Conservation (phyloP, 1,140 invertebrate genomes). For the Hypothenemus hampei region DNA sequence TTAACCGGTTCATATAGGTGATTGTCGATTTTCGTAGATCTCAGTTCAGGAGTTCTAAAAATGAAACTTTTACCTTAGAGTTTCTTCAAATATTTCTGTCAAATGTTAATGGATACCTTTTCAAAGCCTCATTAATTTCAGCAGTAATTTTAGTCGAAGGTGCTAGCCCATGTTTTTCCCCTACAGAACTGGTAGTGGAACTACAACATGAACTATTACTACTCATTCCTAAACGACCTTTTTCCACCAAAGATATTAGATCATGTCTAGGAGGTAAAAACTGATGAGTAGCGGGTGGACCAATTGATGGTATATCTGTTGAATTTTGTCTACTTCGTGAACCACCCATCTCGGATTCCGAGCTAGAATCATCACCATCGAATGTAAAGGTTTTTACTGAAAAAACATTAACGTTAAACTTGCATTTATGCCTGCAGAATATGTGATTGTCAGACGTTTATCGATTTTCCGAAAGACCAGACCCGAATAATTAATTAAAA, state of each 20-base stretch:
- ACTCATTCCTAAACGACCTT: slow-evolving; percentile 50
- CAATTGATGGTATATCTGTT: slow-evolving; percentile 7
- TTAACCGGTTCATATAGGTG: slow-evolving; percentile 38
- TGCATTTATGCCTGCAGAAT: too few relatives aligned
- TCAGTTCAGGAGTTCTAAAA: slow-evolving; percentile 35
- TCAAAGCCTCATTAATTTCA: slow-evolving; percentile 36
- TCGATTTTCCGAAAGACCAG: too few relatives aligned
- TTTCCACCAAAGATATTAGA: slow-evolving; percentile 56
- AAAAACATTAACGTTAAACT: too few relatives aligned
- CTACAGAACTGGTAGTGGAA: slow-evolving; percentile 43
- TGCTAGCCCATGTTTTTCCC: slow-evolving; percentile 37
- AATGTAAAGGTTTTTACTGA: slow-evolving; percentile 56
- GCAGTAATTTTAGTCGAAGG: slow-evolving; percentile 35
- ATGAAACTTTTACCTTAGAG: background rate
- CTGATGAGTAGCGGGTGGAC: slow-evolving; percentile 18
- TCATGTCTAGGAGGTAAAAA: slow-evolving; percentile 43
- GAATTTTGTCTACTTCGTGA: slow-evolving; percentile 48
- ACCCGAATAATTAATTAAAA: too few relatives aligned
- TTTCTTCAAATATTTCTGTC: background rate
- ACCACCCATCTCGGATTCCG: slow-evolving; percentile 66
- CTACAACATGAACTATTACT: slow-evolving; percentile 45
- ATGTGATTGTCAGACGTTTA: too few relatives aligned
- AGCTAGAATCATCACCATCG: slow-evolving; percentile 50
- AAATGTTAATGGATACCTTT: slow-evolving; percentile 28
- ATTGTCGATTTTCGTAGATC: slow-evolving; percentile 46